Conservation (phyloP, 1,140 invertebrate genomes). For the Ganaspis sp. region DNA sequence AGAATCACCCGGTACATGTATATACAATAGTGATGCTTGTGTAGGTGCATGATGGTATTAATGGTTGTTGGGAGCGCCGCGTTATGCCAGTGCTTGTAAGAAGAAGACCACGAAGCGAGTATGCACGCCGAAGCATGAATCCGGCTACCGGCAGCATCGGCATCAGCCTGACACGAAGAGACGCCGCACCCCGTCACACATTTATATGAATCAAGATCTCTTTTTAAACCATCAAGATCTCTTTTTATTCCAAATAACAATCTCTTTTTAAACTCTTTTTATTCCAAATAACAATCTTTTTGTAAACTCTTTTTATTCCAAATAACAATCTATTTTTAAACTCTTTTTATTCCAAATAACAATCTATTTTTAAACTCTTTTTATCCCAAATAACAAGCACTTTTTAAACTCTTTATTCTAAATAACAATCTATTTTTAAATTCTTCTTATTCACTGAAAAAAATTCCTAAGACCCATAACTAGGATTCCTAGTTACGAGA, state of each 20-base stretch:
- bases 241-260: no score
- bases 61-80: not conserved
- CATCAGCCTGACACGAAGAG: no score
- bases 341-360: no score
- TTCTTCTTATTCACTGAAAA: no score
- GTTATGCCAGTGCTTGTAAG: not conserved
- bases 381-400: no score
- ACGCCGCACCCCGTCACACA: not conserved
- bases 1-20: not conserved
- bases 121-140: constrained; percentile 4
- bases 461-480: no score
- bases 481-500: no score
- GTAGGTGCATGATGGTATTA: not conserved
- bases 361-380: no score
- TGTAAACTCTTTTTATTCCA: not conserved
- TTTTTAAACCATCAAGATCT: not conserved
- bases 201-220: not conserved
- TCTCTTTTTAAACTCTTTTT: not conserved
- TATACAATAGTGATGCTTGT: not conserved
- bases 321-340: no score
- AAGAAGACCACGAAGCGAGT: not conserved
- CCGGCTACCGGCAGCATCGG: not conserved
- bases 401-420: no score
- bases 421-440: no score
- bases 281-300: no score